Evolutionary conservation across 2,797 vertebrate genomes (phyloP).

Genomic region (Lagodon rhomboides): DNA sequence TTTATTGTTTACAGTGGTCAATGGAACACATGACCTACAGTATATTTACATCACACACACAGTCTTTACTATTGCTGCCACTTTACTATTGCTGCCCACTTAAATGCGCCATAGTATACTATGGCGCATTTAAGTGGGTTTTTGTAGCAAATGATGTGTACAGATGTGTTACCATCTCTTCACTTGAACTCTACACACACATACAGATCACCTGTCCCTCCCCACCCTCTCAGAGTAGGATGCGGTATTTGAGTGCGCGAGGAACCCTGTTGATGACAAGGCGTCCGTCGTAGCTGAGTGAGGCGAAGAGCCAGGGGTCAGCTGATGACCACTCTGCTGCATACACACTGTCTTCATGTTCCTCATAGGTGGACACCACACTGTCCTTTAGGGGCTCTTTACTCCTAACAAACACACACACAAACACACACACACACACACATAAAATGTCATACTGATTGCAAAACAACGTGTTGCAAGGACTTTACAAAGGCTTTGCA

Average conservation of each 20-base stretch:
- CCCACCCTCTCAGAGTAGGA: constrained; percentile 88
- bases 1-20: constrained; percentile 28
- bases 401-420: constrained; percentile 73
- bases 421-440: neutral
- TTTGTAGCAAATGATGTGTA: neutral
- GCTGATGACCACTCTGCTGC: constrained; percentile 98
- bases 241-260: constrained; percentile 95
- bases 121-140: constrained; percentile 11
- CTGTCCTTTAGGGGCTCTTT: constrained; percentile 97
- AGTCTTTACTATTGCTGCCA: neutral
- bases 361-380: constrained; percentile 96
- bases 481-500: no score
- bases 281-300: constrained; percentile 96
- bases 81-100: no score
- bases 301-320: constrained; percentile 98
- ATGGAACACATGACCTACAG: constrained; percentile 6
- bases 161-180: neutral
- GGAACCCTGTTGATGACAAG: constrained; percentile 98
- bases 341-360: constrained; percentile 98
- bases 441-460: no score
- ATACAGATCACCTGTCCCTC: neutral
- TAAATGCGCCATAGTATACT: neutral
- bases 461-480: no score
- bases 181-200: neutral
- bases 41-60: constrained; percentile 29